Evolutionary conservation across 2,888 invertebrate genomes (phyloP), one percentile per base, ranked within the genome.

Genomic region (Arrhopalites spinosus): DNA sequence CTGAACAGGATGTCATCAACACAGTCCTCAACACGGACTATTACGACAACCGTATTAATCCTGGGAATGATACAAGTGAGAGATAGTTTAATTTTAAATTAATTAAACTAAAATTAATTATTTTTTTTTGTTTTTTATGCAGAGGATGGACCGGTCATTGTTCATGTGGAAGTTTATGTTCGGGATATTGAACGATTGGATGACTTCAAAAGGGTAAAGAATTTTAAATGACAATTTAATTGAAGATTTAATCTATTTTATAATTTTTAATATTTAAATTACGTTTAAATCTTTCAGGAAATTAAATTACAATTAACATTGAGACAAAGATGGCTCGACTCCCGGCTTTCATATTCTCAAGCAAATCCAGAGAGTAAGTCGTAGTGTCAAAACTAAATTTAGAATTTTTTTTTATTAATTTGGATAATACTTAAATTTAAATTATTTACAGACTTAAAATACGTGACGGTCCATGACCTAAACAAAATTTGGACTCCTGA

Each of bases 401-500:
- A 36, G 5, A 7, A 7, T 36, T 36, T 36, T 36, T 36, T 36
- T 36, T 36, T 36, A 36, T 7, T 7, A 36, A 36, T n/a, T n/a
- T n/a, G n/a, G n/a, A n/a, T n/a, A n/a, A n/a, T n/a, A n/a, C n/a
- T n/a, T n/a, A n/a, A n/a, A n/a, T n/a, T n/a, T n/a, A n/a, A n/a
- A n/a, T n/a, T n/a, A n/a, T n/a, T n/a, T n/a, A 47, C 29, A 68
- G 68, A 43, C 17, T 29, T 68, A 2, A 59, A 71, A n/a, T 82
- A 80, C 43, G 45, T 83, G 63, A 77, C 80, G 0, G 61, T 83
- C 64, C 77, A 78, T 8, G 81, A 81, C 53, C 73, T 77, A 75
- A 85, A 85, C 64, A 83, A 84, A 45, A 83, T 87, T 1, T 87
- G 87, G 87, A 84, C 85, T 50, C 87, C 87, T 0, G 87, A 87